A percentile compares a stretch with the other conserved stretches of the same genome.
Evolutionary conservation across 2,797 vertebrate species (phyloP).

Genomic region (Xyrichtys novacula): DNA sequence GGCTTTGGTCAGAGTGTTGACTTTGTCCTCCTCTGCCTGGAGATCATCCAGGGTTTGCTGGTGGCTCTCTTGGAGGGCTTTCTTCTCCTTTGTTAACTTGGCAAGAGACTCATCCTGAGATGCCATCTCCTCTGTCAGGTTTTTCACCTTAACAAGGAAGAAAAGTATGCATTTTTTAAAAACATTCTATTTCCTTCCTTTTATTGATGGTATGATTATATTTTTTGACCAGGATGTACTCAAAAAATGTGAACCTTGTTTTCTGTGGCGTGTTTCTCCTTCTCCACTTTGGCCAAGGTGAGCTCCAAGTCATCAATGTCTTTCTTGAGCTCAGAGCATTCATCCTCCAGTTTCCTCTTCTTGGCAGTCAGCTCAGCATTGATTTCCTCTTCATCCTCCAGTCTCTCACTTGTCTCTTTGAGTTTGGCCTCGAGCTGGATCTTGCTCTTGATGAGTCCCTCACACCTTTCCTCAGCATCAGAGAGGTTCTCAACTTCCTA

Average conservation of each 20-base stretch:
- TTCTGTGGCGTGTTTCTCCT: conserved; percentile 77
- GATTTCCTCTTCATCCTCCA: conserved; percentile 89
- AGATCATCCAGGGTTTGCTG: conserved; percentile 87
- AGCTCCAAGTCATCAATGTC: conserved; percentile 78
- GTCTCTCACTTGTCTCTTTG: conserved; percentile 85
- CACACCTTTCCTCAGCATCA: conserved; percentile 75
- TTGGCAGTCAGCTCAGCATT: conserved; percentile 86
- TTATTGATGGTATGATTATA: not conserved
- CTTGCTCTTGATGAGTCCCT: conserved; percentile 70
- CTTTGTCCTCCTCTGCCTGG: conserved; percentile 89
- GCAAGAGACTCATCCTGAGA: conserved; percentile 84
- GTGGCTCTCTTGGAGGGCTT: conserved; percentile 83
- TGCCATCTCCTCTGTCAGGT: conserved; percentile 87
- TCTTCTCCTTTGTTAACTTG: conserved; percentile 85
- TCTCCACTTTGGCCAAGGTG: conserved; percentile 75
- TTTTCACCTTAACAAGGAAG: conserved; percentile 80
- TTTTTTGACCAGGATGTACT: not conserved
- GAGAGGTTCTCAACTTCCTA: conserved; percentile 77
- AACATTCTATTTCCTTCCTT: too few relatives aligned
- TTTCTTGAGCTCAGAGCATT: conserved; percentile 73
- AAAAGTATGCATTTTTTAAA: not conserved
- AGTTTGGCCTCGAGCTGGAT: conserved; percentile 89
- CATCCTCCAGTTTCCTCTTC: conserved; percentile 77
- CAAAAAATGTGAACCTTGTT: conserved; percentile 57
- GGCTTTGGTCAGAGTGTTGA: conserved; percentile 86